phyloP scores from a whole-genome alignment of 2,797 vertebrate genomes.

The Nothura maculosa region DNA sequence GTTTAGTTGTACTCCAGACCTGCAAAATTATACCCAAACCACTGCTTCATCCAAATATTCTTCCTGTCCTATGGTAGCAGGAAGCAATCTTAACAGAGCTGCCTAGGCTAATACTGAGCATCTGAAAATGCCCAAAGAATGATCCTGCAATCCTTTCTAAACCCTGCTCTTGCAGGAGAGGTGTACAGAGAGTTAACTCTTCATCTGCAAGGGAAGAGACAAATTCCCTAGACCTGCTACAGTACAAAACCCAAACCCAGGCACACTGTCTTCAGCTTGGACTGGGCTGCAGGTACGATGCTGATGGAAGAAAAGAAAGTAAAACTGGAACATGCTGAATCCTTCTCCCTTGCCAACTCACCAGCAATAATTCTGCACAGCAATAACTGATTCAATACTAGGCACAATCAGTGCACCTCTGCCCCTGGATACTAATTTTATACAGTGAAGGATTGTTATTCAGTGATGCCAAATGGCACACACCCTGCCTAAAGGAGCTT shows the following conservation, averaged over 20 bases:
- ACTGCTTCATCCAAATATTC: constrained; percentile 11
- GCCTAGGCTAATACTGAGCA: constrained; percentile 29
- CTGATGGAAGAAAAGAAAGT: not conserved
- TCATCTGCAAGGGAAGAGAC: not conserved
- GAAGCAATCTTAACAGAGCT: constrained; percentile 26
- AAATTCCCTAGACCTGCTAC: fast-evolving
- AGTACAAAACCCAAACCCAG: not conserved
- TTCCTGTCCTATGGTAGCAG: not conserved
- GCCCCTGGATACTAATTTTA: not conserved
- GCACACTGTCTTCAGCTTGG: not conserved
- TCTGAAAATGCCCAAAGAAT: constrained; percentile 23
- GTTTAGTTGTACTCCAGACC: constrained; percentile 43
- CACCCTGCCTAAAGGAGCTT: fast-evolving
- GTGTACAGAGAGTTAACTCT: not conserved
- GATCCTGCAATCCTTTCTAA: constrained; percentile 21
- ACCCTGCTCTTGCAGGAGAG: not conserved
- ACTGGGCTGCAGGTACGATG: not conserved
- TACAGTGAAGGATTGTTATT: not conserved
- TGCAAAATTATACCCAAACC: constrained; percentile 52
- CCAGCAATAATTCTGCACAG: too few relatives aligned
- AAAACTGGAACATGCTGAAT: not conserved
- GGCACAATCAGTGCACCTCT: not conserved
- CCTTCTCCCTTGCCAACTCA: not conserved
- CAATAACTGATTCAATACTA: not conserved
- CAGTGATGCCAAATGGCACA: not conserved